Conservation (phyloP, 2,888 invertebrate genomes). For the Cinara cedri region DNA sequence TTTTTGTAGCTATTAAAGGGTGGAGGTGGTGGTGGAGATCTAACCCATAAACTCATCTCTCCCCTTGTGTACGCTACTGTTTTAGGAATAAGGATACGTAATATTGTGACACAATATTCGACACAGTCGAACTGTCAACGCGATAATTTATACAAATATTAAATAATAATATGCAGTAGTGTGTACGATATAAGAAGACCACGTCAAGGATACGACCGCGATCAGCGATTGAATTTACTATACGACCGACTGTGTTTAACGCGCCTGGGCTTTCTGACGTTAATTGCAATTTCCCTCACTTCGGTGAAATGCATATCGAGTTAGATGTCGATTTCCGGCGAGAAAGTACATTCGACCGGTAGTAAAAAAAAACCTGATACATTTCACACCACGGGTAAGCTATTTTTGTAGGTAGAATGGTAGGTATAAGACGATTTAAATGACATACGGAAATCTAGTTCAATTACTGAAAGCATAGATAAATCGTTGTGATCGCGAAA, state of each 20-base stretch:
- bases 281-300: slow-evolving; percentile 50
- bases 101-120: no score
- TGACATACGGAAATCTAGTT: no score
- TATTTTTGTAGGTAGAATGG: no score
- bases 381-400: no score
- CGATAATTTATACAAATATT: slow-evolving; percentile 14
- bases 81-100: no score
- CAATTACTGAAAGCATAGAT: no score
- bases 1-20: no score
- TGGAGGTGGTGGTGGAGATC: no score
- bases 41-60: no score
- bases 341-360: slow-evolving; percentile 17
- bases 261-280: slow-evolving; percentile 44
- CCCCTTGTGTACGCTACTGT: no score
- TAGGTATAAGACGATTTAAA: no score
- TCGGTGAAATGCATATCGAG: neutral
- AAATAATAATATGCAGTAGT: neutral
- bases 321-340: slow-evolving; percentile 37
- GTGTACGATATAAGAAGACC: slow-evolving; percentile 29
- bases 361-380: neutral
- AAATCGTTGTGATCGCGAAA: no score
- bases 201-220: slow-evolving; percentile 32
- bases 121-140: neutral
- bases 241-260: slow-evolving; percentile 12
- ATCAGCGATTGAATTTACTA: slow-evolving; percentile 37